Base-by-base conservation (phyloP, 2,888 invertebrate species). In the Caenorhabditis parvicauda region DNA sequence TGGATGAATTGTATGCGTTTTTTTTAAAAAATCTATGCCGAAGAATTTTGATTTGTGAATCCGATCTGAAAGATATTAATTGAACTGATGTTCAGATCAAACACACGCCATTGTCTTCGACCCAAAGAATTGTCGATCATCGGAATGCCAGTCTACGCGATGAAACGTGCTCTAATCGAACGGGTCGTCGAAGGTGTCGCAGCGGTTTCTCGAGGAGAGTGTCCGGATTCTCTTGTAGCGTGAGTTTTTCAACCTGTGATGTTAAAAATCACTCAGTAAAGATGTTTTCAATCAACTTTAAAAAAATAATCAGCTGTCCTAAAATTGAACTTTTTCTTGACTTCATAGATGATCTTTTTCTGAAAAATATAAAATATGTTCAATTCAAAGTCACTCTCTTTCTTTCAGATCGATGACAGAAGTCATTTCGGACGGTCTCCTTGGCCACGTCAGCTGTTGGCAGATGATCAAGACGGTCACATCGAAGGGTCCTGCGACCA, bases 361-460 rank as follows among this genome's bases (percentile, higher is more conserved):
- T n/a, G n/a, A 42, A 4, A 19, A n/a, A 3, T 42, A 4, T 25
- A 21, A 42, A 4, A 42, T n/a, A 42, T 42, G n/a, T n/a, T 39
- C 19, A 12, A 17, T 39, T n/a, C 6, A 9, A 17, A 6, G 4
- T 43, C n/a, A 7, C n/a, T 7, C 19, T 12, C 14, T 6, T 43
- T 24, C 92, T 37, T 91, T 91, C 81, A 90, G 91, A 1, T 89
- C 91, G 9, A 84, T 93, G 32, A 89, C 90, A 74, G 88, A 89
- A 3, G 86, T 92, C 55, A 87, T 92, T 76, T 88, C 89, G 72
- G 91, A 92, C 81, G 92, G 91, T 2, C 85, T 92, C 21, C 89
- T 89, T 80, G 88, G 89, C 32, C 87, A 86, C 85, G 41, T 64
- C 27, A 58, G 59, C 21, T 54, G 70, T 6, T 77, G 77, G 77